Evolutionary conservation across 2,797 vertebrate species (phyloP).

Genomic region (Morus bassanus): DNA sequence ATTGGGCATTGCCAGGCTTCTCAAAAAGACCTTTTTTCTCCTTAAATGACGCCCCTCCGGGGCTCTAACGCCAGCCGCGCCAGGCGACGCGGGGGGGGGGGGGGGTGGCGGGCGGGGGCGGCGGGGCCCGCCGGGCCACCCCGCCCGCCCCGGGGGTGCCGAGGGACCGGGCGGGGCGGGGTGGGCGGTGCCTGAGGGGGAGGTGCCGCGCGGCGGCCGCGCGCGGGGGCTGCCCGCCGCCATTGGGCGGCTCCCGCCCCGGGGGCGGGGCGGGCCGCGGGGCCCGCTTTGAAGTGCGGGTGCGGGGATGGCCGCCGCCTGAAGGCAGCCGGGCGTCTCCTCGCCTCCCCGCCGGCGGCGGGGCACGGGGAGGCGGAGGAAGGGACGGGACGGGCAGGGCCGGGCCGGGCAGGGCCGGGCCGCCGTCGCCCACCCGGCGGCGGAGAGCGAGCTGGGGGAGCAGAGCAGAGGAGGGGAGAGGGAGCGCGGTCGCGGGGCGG

Average conservation of each 20-base stretch:
- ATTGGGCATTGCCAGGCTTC: background rate
- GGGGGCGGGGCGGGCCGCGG: slow-evolving; percentile 47
- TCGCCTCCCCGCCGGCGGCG: background rate
- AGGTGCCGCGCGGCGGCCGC: background rate
- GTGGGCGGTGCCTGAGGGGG: background rate
- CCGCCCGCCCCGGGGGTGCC: background rate
- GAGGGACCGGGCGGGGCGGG: background rate
- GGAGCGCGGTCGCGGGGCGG: background rate
- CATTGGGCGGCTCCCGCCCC: slow-evolving; percentile 18
- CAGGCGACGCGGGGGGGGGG: fast-evolving
- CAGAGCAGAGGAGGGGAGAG: background rate
- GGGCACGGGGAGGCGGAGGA: background rate
- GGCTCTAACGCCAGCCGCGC: no score
- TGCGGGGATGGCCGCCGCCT: slow-evolving; percentile 40
- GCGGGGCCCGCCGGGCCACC: fast-evolving
- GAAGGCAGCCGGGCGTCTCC: background rate
- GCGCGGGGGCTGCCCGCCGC: background rate
- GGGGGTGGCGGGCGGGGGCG: no score
- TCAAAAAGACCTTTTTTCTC: fast-evolving
- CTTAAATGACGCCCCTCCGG: background rate
- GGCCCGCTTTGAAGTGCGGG: background rate
- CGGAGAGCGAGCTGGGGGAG: background rate
- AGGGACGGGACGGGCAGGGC: background rate
- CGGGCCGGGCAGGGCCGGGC: background rate
- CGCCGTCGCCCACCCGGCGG: slow-evolving; percentile 5